Evolutionary conservation across 2,113 vertebrate genomes (phyloP).

Genomic region (human (Homo sapiens)): GRCh38 chr17:29132001-29132500

Average conservation of each 20-base stretch:
- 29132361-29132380: not conserved
- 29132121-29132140: not conserved
- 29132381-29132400: not conserved
- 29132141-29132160: not conserved
- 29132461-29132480: not conserved
- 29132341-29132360: not conserved
- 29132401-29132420: not conserved
- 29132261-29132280: not conserved
- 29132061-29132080: slow-evolving; percentile 39
- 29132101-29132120: not conserved
- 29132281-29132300: slow-evolving; percentile 20
- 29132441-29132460: not conserved
- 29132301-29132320: not conserved
- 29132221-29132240: not conserved
- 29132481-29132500: not conserved
- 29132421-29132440: not conserved
- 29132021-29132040: not conserved
- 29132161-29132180: not conserved
- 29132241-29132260: not conserved
- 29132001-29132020: slow-evolving; percentile 15
- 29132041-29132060: slow-evolving; percentile 47
- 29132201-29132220: not conserved
- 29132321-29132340: not conserved
- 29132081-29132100: slow-evolving; percentile 27
- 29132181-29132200: not conserved